Evolutionary conservation across 2,113 vertebrate species (phyloP), one percentile per base, ranked within the genome.

Genomic region (Nerophis lumbriciformis): DNA sequence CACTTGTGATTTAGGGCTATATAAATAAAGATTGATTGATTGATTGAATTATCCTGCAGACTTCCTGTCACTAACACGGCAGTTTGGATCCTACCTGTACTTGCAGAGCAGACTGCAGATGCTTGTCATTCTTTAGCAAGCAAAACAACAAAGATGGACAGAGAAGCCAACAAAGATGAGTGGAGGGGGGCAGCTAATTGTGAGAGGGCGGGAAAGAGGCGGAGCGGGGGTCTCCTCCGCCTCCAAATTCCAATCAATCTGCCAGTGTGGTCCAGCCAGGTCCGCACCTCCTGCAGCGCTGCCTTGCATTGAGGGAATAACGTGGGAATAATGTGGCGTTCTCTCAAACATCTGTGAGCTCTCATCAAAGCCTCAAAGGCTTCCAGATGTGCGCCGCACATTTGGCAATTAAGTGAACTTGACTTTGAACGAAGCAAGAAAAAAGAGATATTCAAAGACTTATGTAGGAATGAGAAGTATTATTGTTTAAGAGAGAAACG

Each of bases 21-120:
- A n/a, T n/a, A n/a, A n/a, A n/a, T n/a, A n/a, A n/a, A n/a, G n/a
- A n/a, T n/a, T n/a, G n/a, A n/a, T n/a, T n/a, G n/a, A n/a, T n/a
- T n/a, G n/a, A n/a, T n/a, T n/a, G n/a, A n/a, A n/a, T 28, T 28
- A 28, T 28, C 28, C 28, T 28, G 28, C 28, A 28, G 28, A 28
- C 28, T 28, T 28, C 28, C 28, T 28, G 28, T 28, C 28, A 28
- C 28, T 28, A 28, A 28, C 28, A 28, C 28, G 28, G 28, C 28
- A 61, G 28, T 35, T 58, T 61, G 28, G 65, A 55, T 77, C 89
- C 76, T 90, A 91, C 90, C 90, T 89, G 89, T 87, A 88, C 65
- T 83, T 87, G 89, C 87, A 89, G 86, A 91, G 85, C 55, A 90
- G 69, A 64, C 88, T 89, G 79, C 88, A 90, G 79, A 89, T 77